Evolutionary conservation across 2,113 vertebrate species (phyloP).

Genomic region (Alligator sinensis): DNA sequence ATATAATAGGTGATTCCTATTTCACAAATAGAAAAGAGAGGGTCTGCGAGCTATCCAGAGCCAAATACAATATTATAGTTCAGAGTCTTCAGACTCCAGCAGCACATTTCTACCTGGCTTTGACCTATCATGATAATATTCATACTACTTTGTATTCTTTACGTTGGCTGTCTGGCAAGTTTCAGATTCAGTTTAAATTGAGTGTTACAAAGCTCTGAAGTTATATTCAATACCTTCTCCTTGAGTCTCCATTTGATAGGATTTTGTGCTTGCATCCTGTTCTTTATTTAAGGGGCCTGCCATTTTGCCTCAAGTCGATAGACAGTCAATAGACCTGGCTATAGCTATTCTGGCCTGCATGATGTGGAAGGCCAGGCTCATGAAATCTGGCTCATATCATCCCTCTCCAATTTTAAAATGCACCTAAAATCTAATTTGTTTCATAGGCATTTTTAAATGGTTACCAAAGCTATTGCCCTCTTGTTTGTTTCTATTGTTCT

Average conservation of each 20-base stretch:
- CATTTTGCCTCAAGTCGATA: neutral
- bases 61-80: too few relatives aligned
- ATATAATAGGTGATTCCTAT: too few relatives aligned
- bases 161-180: too few relatives aligned
- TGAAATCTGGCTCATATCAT: neutral
- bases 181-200: too few relatives aligned
- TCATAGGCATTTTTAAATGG: slow-evolving; percentile 34
- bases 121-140: too few relatives aligned
- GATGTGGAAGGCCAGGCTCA: neutral
- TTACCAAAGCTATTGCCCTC: neutral
- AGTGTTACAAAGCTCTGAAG: neutral
- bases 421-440: neutral
- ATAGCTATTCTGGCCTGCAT: neutral
- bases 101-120: too few relatives aligned
- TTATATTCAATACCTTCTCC: neutral
- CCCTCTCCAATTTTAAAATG: neutral
- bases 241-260: neutral
- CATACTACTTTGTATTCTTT: too few relatives aligned
- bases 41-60: too few relatives aligned
- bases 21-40: too few relatives aligned
- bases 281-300: neutral
- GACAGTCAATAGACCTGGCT: too few relatives aligned
- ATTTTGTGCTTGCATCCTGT: neutral
- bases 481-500: neutral
- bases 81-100: too few relatives aligned